Conservation (phyloP, 1,140 invertebrate species). For the Scaptomyza graminum region DNA sequence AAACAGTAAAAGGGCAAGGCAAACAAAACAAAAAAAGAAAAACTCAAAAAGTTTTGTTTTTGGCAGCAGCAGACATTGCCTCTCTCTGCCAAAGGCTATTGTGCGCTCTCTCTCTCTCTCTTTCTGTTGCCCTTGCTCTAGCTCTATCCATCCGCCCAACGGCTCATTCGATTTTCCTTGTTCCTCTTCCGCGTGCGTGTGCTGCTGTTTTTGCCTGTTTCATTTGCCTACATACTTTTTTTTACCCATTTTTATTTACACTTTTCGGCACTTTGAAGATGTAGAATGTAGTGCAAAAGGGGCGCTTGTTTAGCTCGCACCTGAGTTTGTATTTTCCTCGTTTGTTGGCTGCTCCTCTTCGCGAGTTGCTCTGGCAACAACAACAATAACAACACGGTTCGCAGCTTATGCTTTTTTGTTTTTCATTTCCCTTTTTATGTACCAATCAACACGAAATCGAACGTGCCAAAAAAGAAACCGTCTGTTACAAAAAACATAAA, state of each 20-base stretch:
- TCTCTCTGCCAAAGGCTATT: slow-evolving; percentile 12
- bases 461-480: slow-evolving; percentile 27
- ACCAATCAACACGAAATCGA: slow-evolving; percentile 38
- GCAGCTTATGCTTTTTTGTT: slow-evolving; percentile 10
- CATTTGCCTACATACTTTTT: slow-evolving; percentile 59
- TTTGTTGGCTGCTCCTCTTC: slow-evolving; percentile 42
- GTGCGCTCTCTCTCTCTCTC: slow-evolving; percentile 27
- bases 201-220: slow-evolving; percentile 48
- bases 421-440: slow-evolving; percentile 30
- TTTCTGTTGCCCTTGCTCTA: slow-evolving; percentile 24
- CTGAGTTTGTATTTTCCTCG: slow-evolving; percentile 24
- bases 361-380: slow-evolving; percentile 65
- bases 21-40: slow-evolving; percentile 40
- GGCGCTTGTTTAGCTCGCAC: slow-evolving; percentile 44
- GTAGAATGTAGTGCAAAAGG: slow-evolving; percentile 1
- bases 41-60: slow-evolving; percentile 63
- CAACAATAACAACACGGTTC: slow-evolving; percentile 15
- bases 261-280: slow-evolving; percentile 34
- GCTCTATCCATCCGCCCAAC: slow-evolving; percentile 20
- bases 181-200: slow-evolving; percentile 45
- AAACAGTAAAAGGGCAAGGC: slow-evolving; percentile 55
- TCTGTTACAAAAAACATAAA: slow-evolving; percentile 7
- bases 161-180: slow-evolving; percentile 51
- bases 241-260: slow-evolving; percentile 79
- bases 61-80: slow-evolving; percentile 36